Base-by-base conservation (phyloP, 2,113 vertebrate genomes). In the Cynocephalus volans region DNA sequence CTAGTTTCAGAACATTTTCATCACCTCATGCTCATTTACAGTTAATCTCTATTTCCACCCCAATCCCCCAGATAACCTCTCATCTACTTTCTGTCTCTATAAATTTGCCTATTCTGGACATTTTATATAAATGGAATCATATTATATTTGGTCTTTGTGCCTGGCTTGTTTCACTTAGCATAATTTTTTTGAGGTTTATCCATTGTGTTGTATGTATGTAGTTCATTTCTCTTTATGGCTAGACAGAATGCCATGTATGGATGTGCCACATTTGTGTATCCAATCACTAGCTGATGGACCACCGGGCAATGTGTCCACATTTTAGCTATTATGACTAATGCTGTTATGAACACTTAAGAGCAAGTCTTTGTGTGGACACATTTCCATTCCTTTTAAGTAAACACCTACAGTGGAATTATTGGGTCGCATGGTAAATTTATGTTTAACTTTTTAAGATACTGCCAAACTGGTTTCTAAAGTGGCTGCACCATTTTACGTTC, bases 381-480 rank as follows among this genome's bases (percentile, higher is more conserved):
- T 60, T 69, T 88, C 83, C 56, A 2, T 56, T 95, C 84, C 58
- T 81, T 73, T 75, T 23, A 41, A 81, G 52, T 54, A 86, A 62
- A 93, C 52, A 75, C 65, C 26, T 60, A 36, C 0, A 5, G 48
- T 14, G 24, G 87, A 72, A n/a, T 33, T 65, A 7, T 23, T 56
- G 41, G 52, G 3, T 19, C 14, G 5, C 18, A 1, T 18, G 24
- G 31, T 48, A 36, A 72, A 75, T 75, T 62, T 21, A 31, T 24
- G 54, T 70, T 80, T 50, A 52, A 24, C 9, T 73, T 96, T 94
- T 72, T 65, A 60, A 96, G 65, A 88, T 93, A 72, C 31, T 56
- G 62, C 36, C 75, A 23, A 41, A 52, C 36, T 33, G 50, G 33
- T 52, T 60, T 67, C 48, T 23, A 26, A 76, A 69, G 76, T 6